Base-by-base conservation (phyloP, 2,888 invertebrate genomes). In the Baronia brevicornis region DNA sequence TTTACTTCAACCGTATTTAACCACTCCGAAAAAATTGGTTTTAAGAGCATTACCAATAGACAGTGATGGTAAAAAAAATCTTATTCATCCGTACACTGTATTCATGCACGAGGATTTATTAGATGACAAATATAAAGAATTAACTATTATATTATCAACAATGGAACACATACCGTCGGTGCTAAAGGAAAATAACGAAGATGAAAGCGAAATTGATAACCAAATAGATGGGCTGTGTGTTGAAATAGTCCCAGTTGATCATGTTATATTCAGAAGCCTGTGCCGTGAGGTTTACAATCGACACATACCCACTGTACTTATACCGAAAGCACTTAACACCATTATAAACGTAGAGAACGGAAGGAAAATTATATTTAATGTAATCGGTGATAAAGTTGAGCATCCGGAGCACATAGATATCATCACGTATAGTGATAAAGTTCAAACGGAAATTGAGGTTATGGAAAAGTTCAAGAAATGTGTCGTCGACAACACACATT, bases 261-360 rank as follows among this genome's bases (percentile, higher is more conserved):
- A 70, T 49, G 60, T 79, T 3, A 56, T 84, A 12, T 84, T 61
- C 14, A 68, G 70, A 57, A 79, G 78, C 31, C 48, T 84, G 1
- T 73, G 73, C 29, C 51, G 65, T 33, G 84, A 84, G 55, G 61
- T 75, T 1, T 80, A 79, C 33, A 75, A 78, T 31, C 60, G 39
- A 36, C 62, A 70, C 41, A 80, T 80, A 53, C 75, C 75, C 3
- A 77, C 80, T 41, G 67, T 88, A 11, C 85, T 87, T 33, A 72
- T 89, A 36, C 80, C 87, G 26, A 72, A 84, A 33, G 68, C 82
- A 20, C 61, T 91, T 29, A 85, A 86, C 51, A 54, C 72, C 7
- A 84, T 86, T 40, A 71, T 90, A 24, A 79, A 79, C 43, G 51
- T 89, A 36, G 79, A 84, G 20, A 71, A 84, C 38, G 90, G 90